Conservation (phyloP, 2,797 vertebrate species). For the Somateria mollissima region DNA sequence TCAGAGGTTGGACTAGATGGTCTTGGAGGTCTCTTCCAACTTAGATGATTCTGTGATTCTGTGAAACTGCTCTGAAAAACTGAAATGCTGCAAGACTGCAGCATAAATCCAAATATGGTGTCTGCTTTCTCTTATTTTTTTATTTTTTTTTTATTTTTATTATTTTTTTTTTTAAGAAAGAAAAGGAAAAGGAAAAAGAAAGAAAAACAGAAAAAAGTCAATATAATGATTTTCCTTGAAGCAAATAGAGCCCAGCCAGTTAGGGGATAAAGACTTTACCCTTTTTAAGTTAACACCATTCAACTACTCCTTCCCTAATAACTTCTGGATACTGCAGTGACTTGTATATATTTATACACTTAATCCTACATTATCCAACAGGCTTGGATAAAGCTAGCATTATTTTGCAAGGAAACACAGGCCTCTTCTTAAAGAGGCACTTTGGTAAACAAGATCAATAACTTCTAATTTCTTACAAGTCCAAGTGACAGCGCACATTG, state of each 20-base stretch:
- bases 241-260: slow-evolving; percentile 23
- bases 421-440: not conserved
- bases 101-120: slow-evolving; percentile 25
- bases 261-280: slow-evolving; percentile 52
- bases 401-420: slow-evolving; percentile 20
- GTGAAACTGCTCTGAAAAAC: not conserved
- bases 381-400: not conserved
- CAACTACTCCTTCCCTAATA: slow-evolving; percentile 49
- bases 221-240: slow-evolving; percentile 56
- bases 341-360: slow-evolving; percentile 30
- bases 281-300: slow-evolving; percentile 53
- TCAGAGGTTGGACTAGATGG: no score
- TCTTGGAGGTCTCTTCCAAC: no score
- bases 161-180: not conserved
- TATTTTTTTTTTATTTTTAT: no score
- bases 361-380: slow-evolving; percentile 57
- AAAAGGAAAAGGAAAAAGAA: not conserved
- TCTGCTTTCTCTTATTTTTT: not conserved
- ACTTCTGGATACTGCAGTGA: slow-evolving; percentile 22
- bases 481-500: not conserved
- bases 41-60: no score
- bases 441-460: slow-evolving; percentile 13
- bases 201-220: not conserved
- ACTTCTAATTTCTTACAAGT: not conserved
- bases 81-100: not conserved